These are phyloP conservation scores for Campoplex capitator DNA, from an alignment of 2,888 invertebrate genomes.

Conservation along the genomic window DNA sequence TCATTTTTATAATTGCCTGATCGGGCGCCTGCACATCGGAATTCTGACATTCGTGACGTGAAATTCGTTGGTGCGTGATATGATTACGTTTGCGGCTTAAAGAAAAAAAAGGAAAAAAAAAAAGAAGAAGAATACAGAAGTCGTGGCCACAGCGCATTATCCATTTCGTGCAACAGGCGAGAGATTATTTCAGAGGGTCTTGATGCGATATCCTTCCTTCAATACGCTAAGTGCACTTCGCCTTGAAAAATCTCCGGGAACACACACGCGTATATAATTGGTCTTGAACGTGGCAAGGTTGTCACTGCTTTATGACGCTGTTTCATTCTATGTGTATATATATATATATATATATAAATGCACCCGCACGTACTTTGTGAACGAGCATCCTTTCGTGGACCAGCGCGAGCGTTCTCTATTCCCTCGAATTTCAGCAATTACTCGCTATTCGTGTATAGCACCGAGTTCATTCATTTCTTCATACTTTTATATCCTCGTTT, in stretches of 20 bases:
- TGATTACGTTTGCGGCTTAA: constrained; percentile 13
- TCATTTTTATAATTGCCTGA: neutral
- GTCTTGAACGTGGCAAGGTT: constrained; percentile 62
- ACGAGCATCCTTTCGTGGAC: neutral
- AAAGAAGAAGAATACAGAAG: constrained; percentile 2
- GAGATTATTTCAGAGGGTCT: constrained; percentile 39
- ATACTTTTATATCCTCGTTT: neutral
- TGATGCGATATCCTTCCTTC: constrained; percentile 60
- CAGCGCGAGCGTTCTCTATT: neutral
- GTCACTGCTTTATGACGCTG: constrained; percentile 25
- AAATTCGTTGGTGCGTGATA: constrained; percentile 47
- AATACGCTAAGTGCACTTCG: constrained; percentile 65
- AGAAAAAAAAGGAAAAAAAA: neutral
- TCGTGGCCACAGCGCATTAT: neutral
- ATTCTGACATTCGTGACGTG: neutral
- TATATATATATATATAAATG: neutral
- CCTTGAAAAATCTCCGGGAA: constrained; percentile 61
- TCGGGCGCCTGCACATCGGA: neutral
- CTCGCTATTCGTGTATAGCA: neutral
- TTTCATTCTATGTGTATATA: constrained; percentile 1
- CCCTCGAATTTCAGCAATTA: neutral
- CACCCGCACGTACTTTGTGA: neutral
- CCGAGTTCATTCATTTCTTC: neutral
- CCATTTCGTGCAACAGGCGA: constrained; percentile 51
- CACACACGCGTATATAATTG: constrained; percentile 59